Percentiles rank a stretch among this genome's conserved stretches.
Evolutionary conservation across 2,113 vertebrate species (phyloP).

Genomic region (Oriolus oriolus): DNA sequence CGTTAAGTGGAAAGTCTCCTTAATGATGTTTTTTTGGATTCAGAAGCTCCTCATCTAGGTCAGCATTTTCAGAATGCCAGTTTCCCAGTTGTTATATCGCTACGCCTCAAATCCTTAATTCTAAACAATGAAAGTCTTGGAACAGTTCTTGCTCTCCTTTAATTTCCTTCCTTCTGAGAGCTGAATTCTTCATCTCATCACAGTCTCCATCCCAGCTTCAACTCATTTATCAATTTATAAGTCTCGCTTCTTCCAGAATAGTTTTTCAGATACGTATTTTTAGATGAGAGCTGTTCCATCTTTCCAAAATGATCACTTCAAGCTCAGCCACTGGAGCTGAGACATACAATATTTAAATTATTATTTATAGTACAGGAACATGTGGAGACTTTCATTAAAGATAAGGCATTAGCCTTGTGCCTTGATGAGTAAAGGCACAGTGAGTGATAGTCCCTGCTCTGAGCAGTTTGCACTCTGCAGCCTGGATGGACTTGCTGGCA

Average conservation of each 20-base stretch:
- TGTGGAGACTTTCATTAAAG: constrained; percentile 49
- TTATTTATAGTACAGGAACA: constrained; percentile 65
- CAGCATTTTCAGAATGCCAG: constrained; percentile 43
- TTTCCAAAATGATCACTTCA: constrained; percentile 66
- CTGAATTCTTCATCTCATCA: constrained; percentile 37
- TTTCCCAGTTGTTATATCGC: not conserved
- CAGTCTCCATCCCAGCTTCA: constrained; percentile 25
- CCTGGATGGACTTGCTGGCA: not conserved
- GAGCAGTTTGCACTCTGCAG: not conserved
- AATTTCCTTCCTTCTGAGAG: constrained; percentile 33
- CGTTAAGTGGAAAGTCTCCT: constrained; percentile 5
- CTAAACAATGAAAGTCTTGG: constrained; percentile 42
- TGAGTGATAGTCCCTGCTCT: not conserved
- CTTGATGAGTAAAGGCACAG: constrained; percentile 19
- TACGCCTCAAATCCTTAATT: constrained; percentile 28
- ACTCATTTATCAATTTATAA: constrained; percentile 57
- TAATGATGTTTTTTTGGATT: constrained; percentile 35
- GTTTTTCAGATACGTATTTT: constrained; percentile 58
- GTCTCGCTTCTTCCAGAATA: constrained; percentile 43
- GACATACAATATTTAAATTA: constrained; percentile 69
- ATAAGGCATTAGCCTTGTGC: constrained; percentile 31
- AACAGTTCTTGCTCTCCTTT: not conserved
- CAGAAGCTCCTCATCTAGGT: constrained; percentile 49
- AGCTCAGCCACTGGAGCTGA: constrained; percentile 56
- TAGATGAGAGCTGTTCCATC: constrained; percentile 57